Conservation (phyloP, 2,888 invertebrate genomes). For the Ommatoiulus sabulosus region DNA sequence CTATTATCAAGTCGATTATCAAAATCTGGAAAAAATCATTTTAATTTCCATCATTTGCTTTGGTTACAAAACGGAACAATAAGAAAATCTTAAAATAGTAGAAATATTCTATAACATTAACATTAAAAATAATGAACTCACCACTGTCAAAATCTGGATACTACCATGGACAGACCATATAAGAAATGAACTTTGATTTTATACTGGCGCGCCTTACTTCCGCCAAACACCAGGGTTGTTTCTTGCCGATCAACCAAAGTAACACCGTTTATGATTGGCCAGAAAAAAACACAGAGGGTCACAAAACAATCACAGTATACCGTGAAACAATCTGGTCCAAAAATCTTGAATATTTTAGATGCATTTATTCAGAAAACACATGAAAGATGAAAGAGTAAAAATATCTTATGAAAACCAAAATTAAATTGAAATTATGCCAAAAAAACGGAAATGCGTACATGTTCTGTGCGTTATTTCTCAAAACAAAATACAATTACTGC, state of each 20-base stretch:
- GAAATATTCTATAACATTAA: too few relatives aligned
- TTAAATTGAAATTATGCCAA: not conserved
- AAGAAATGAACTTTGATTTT: too few relatives aligned
- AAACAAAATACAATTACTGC: too few relatives aligned
- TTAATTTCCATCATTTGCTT: too few relatives aligned
- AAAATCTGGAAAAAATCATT: too few relatives aligned
- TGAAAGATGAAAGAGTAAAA: not conserved
- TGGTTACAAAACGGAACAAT: too few relatives aligned
- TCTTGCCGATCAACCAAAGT: not conserved
- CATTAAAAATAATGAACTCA: too few relatives aligned
- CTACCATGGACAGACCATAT: too few relatives aligned
- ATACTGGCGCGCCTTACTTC: not conserved
- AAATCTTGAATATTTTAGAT: not conserved
- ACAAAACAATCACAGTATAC: not conserved
- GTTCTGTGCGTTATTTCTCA: too few relatives aligned
- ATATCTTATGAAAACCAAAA: not conserved
- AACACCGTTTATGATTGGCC: not conserved
- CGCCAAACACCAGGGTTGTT: not conserved
- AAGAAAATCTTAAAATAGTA: too few relatives aligned
- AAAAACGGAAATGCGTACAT: not conserved
- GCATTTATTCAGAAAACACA: not conserved
- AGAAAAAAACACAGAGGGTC: not conserved
- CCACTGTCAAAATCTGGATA: too few relatives aligned
- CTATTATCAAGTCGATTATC: too few relatives aligned
- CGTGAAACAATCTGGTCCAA: not conserved